These are phyloP conservation scores for Brachyistius frenatus DNA, from an alignment of 2,113 vertebrate genomes.

Conservation along the genomic window DNA sequence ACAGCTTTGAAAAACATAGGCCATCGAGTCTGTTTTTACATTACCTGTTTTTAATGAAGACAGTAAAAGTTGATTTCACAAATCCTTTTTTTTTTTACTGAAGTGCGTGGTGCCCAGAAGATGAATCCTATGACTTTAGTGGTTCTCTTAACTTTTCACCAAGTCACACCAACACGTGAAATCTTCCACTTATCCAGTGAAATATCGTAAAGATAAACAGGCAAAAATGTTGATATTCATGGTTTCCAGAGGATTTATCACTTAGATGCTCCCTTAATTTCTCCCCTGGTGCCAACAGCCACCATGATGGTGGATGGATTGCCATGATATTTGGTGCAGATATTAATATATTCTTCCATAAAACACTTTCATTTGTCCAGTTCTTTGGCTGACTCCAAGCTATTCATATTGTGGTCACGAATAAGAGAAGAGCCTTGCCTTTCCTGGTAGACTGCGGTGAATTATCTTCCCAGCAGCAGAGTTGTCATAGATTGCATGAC, in stretches of 20 bases:
- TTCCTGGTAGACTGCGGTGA: slow-evolving; percentile 33
- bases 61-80: too few species aligned
- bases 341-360: slow-evolving; percentile 3
- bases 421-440: slow-evolving; percentile 14
- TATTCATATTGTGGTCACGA: not conserved
- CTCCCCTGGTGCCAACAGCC: not conserved
- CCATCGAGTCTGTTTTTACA: too few species aligned
- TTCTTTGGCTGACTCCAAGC: slow-evolving; percentile 1
- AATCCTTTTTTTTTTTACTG: too few species aligned
- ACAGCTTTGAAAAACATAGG: too few species aligned
- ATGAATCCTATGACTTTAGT: too few species aligned
- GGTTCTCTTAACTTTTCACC: too few species aligned
- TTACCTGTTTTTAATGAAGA: too few species aligned
- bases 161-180: not conserved
- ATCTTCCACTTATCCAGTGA: not conserved
- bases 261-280: not conserved
- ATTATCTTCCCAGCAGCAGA: slow-evolving; percentile 29
- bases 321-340: not conserved
- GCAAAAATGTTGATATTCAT: not conserved
- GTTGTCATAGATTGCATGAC: slow-evolving; percentile 54
- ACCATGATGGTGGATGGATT: not conserved
- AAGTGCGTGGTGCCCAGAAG: too few species aligned
- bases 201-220: not conserved
- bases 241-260: not conserved
- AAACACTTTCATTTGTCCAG: not conserved